These are phyloP conservation scores for Phylloscopus whistleri DNA, from an alignment of 2,113 vertebrate species.

Conservation along the genomic window DNA sequence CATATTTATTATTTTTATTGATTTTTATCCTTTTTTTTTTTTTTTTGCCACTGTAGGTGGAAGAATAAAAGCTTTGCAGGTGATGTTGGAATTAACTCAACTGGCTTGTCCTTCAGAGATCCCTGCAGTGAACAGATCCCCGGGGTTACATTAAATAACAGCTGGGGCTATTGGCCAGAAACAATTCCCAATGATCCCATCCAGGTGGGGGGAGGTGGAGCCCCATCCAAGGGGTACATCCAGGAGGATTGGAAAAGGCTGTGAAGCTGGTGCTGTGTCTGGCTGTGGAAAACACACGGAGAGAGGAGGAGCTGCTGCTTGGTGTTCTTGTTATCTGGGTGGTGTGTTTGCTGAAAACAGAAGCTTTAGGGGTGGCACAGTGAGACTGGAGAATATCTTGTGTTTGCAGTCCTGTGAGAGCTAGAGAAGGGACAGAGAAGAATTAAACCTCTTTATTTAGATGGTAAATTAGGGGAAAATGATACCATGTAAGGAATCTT, in stretches of 20 bases:
- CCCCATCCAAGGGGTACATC: neutral
- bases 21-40: neutral
- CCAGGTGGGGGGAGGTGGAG: neutral
- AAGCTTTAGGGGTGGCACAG: neutral
- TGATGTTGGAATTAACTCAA: neutral
- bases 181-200: neutral
- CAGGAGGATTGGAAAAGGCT: neutral
- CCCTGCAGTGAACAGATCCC: neutral
- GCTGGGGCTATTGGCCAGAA: neutral
- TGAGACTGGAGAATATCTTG: neutral
- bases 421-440: neutral
- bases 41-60: neutral
- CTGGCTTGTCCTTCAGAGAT: neutral
- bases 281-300: neutral
- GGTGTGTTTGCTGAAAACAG: neutral
- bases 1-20: neutral
- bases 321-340: neutral
- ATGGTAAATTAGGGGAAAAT: neutral
- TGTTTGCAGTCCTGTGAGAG: neutral
- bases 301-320: neutral
- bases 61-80: neutral
- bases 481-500: neutral
- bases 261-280: neutral
- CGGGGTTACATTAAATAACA: neutral
- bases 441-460: neutral